Conservation (phyloP, 2,797 vertebrate species). For the Alauda arvensis region DNA sequence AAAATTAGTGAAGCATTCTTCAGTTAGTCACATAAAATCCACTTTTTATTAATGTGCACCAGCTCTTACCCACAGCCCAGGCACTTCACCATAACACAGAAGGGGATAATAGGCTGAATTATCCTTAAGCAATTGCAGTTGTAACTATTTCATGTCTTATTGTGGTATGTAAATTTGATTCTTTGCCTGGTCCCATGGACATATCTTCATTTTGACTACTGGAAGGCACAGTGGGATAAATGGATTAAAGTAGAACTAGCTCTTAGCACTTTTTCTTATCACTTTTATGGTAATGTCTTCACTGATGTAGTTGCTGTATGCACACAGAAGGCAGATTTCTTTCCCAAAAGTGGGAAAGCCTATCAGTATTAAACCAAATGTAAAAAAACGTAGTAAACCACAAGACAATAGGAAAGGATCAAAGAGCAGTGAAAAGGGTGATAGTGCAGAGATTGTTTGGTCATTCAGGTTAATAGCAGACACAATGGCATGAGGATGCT, state of each 20-base stretch:
- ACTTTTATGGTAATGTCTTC: constrained; percentile 46
- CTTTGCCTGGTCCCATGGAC: constrained; percentile 34
- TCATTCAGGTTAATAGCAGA: background rate
- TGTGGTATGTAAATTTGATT: constrained; percentile 45
- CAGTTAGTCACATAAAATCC: constrained; percentile 8
- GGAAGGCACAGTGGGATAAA: constrained; percentile 46
- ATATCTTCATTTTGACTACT: constrained; percentile 46
- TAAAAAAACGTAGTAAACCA: background rate
- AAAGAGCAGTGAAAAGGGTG: background rate
- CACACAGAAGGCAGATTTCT: background rate
- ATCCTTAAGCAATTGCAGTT: constrained; percentile 46
- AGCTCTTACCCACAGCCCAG: background rate
- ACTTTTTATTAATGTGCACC: background rate
- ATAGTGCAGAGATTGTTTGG: background rate
- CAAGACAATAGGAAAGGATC: background rate
- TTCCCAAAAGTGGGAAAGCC: background rate
- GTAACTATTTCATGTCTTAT: constrained; percentile 53
- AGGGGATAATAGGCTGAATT: constrained; percentile 47
- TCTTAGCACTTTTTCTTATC: constrained; percentile 42
- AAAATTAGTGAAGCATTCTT: constrained; percentile 25
- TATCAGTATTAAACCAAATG: background rate
- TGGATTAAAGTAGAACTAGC: constrained; percentile 45
- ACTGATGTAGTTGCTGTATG: background rate
- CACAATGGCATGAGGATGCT: background rate
- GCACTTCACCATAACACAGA: background rate